phyloP scores from a whole-genome alignment of 2,797 vertebrate species.

The Danionella dracula region DNA sequence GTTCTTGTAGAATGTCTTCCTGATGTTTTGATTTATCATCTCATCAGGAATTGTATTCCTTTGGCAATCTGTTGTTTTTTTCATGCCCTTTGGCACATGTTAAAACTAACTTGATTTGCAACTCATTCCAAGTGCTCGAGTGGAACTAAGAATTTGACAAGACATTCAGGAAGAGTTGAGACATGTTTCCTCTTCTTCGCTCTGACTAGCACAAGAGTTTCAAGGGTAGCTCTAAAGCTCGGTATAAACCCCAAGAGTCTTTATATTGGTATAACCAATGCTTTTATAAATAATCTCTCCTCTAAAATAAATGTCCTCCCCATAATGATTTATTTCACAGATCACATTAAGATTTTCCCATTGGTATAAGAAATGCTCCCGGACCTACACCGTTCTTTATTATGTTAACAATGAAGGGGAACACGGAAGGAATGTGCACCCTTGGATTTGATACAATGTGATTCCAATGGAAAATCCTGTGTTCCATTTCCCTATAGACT shows the following conservation, averaged over 20 bases:
- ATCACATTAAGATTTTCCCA: neutral
- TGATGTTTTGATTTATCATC: neutral
- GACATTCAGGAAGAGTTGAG: constrained; percentile 10
- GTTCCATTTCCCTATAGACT: too few species aligned
- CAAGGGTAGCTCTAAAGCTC: too few species aligned
- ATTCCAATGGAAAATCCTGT: too few species aligned
- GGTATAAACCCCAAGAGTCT: neutral
- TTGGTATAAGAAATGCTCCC: neutral
- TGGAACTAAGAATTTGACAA: too few species aligned
- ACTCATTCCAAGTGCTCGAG: too few species aligned
- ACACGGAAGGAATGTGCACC: too few species aligned
- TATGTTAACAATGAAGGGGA: neutral
- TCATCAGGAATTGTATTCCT: neutral
- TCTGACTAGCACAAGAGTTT: neutral
- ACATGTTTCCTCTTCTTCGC: too few species aligned
- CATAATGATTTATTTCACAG: neutral
- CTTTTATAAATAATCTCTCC: neutral
- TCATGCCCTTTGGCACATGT: neutral
- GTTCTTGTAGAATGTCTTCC: too few species aligned
- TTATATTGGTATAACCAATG: too few species aligned
- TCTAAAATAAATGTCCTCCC: neutral
- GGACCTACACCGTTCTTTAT: neutral
- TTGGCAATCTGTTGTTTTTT: neutral
- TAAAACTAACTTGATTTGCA: neutral
- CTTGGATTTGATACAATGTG: neutral